Evolutionary conservation across 1,140 invertebrate species (phyloP).

Genomic region (Mylabris phalerata): DNA sequence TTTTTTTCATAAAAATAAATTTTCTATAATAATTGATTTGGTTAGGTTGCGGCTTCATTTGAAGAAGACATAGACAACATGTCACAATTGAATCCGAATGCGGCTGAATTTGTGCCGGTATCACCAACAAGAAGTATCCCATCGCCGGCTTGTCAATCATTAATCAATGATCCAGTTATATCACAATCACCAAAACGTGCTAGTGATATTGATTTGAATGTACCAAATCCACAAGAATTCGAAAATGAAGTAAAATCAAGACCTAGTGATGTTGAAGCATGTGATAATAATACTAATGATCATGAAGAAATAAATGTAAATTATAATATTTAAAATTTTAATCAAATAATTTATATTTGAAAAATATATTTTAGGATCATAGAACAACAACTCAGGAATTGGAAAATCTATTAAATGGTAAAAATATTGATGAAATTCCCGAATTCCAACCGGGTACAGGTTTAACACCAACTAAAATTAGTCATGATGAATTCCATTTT

Average conservation of each 20-base stretch:
- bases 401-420: slow-evolving; percentile 31
- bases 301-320: slow-evolving; percentile 28
- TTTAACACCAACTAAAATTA: slow-evolving; percentile 10
- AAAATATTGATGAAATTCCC: slow-evolving; percentile 38
- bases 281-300: slow-evolving; percentile 46
- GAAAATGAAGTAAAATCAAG: slow-evolving; percentile 51
- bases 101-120: slow-evolving; percentile 61
- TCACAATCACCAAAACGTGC: slow-evolving; percentile 56
- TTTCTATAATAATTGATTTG: background rate
- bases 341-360: background rate
- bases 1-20: background rate
- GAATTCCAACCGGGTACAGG: slow-evolving; percentile 36
- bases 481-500: slow-evolving; percentile 38
- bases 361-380: background rate
- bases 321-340: background rate
- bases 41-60: slow-evolving; percentile 25
- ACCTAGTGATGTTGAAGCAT: slow-evolving; percentile 50
- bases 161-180: slow-evolving; percentile 44
- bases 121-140: slow-evolving; percentile 47
- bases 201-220: slow-evolving; percentile 46
- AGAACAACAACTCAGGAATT: background rate
- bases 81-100: slow-evolving; percentile 65
- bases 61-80: slow-evolving; percentile 46
- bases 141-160: slow-evolving; percentile 29
- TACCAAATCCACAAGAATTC: slow-evolving; percentile 59